phyloP scores from a whole-genome alignment of 2,888 invertebrate genomes.

The Pilophorus perplexus region DNA sequence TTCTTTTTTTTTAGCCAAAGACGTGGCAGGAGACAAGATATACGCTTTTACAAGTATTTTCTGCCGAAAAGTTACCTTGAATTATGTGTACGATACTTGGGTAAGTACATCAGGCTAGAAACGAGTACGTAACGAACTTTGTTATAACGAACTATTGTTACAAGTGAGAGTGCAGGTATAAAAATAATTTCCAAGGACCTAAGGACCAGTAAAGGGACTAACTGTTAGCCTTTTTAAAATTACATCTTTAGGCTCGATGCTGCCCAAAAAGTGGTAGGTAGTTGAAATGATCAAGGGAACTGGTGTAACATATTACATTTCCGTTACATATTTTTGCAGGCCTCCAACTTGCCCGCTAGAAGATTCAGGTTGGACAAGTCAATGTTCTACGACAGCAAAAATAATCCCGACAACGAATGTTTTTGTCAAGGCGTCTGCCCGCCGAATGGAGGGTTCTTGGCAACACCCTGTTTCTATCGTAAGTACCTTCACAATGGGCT shows the following conservation, averaged over 20 bases:
- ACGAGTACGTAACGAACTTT: no score
- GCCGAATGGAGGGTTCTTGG: slow-evolving; percentile 42
- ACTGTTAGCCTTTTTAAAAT: no score
- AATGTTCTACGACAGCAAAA: slow-evolving; percentile 60
- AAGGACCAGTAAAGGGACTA: no score
- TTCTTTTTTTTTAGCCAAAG: background rate
- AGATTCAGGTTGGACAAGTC: slow-evolving; percentile 50
- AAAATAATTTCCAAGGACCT: no score
- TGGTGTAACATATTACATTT: background rate
- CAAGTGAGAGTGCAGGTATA: no score
- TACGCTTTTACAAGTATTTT: background rate
- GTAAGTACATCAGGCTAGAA: no score
- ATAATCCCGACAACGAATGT: slow-evolving; percentile 45
- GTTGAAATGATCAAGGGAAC: background rate
- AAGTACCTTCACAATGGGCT: no score
- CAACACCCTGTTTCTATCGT: slow-evolving; percentile 37
- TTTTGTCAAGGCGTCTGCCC: slow-evolving; percentile 38
- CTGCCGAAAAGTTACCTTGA: background rate
- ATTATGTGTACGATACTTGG: background rate
- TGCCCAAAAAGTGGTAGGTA: no score
- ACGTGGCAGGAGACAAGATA: background rate
- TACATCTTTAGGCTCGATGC: no score
- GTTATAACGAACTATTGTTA: no score
- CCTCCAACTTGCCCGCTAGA: background rate
- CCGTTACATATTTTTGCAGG: background rate